Evolutionary conservation across 2,797 vertebrate genomes (phyloP).

Genomic region (Ficedula albicollis): DNA sequence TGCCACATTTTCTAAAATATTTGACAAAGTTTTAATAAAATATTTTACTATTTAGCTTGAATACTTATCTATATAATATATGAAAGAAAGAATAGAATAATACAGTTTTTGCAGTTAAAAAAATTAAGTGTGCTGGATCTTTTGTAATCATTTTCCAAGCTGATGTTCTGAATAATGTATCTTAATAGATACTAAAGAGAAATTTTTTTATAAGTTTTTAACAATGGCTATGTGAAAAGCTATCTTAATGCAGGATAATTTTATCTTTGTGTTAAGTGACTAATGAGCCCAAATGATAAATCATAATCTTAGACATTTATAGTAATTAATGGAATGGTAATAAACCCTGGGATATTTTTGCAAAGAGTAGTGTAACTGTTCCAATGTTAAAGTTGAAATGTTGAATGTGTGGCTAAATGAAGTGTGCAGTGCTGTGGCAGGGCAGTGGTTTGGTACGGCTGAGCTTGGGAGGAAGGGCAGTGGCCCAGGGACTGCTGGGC

Average conservation of each 20-base stretch:
- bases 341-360: background rate
- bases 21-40: background rate
- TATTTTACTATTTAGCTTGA: background rate
- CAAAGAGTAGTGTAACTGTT: background rate
- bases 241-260: conserved; percentile 5
- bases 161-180: conserved; percentile 52
- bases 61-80: background rate
- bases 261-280: background rate
- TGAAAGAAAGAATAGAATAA: background rate
- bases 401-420: background rate
- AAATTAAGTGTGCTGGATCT: background rate
- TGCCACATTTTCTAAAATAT: background rate
- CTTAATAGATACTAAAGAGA: conserved; percentile 27
- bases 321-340: background rate
- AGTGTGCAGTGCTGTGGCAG: rapidly evolving
- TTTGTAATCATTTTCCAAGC: conserved; percentile 14
- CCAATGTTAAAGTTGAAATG: background rate
- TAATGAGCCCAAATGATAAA: conserved; percentile 27
- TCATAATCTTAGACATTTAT: background rate
- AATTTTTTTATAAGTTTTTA: background rate
- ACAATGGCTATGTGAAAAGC: background rate
- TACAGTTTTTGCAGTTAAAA: background rate
- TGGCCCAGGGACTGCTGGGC: background rate
- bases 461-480: background rate
- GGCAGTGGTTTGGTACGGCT: background rate